Base-by-base conservation (phyloP, 1,140 invertebrate genomes). In the Danaus plexippus region DNA sequence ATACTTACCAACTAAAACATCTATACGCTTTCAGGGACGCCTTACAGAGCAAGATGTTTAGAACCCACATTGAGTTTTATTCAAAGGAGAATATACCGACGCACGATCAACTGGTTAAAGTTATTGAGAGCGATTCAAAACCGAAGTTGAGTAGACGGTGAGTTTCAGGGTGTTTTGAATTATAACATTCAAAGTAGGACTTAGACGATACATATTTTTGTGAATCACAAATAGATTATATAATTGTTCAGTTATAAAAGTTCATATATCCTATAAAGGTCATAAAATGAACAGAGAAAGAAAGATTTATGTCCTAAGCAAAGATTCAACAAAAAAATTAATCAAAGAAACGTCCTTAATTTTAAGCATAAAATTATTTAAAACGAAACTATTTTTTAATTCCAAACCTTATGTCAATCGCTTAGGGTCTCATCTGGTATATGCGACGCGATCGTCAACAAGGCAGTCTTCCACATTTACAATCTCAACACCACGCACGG, bases 391-490 rank as follows among this genome's bases (percentile, higher is more conserved):
- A 9, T 47, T 40, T 43, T 9, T 52, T 32, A 41, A 10, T 46
- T 48, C n/a, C 9, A 43, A 52, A 18, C 45, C 40, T 50, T 40
- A 15, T 61, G 61, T 65, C 49, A 43, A 43, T 13, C 40, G 22
- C 71, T 48, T 61, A 86, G 83, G 47, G 73, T 86, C 0, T 85
- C 83, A 3, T 86, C 83, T 9, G 83, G 81, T 7, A 83, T 86
- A 56, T 86, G 83, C 52, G 83, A 86, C 49, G 83, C 83, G 11
- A 81, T 86, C 49, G 81, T 86, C n/a, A 86, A 86, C 58, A 84
- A 86, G 58, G 81, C 81, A 1, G 52, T 86, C 2, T 86, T 80
- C 48, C 72, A 80, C 12, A 59, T 70, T 9, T 81, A 80, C 44
- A 59, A 64, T 43, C 70, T 86, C 9, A 78, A 74, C 45, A 59